Conservation (phyloP, 2,888 invertebrate genomes). For the Phyllotreta striolata region DNA sequence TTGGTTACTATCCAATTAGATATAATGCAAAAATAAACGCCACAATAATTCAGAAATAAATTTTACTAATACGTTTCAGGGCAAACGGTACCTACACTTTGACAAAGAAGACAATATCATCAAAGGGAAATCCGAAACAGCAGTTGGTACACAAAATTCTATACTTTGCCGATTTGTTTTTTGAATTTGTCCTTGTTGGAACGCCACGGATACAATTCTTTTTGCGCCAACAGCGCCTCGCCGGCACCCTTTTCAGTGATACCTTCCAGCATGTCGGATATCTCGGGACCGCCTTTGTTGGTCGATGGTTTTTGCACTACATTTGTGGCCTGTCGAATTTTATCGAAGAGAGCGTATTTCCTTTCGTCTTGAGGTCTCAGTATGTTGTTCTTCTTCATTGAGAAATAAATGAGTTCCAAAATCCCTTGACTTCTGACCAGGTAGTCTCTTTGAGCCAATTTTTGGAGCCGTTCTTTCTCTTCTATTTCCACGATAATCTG, state of each 20-base stretch:
- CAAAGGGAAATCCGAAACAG: constrained; percentile 20
- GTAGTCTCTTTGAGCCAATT: constrained; percentile 73
- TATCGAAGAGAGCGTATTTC: constrained; percentile 70
- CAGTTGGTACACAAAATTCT: constrained; percentile 6
- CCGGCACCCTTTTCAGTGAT: constrained; percentile 46
- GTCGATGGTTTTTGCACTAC: constrained; percentile 42
- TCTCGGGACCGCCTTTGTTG: constrained; percentile 50
- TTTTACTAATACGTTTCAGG: no score
- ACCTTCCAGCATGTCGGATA: constrained; percentile 57
- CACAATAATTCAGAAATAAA: no score
- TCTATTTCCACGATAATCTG: constrained; percentile 74
- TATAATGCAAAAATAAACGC: no score
- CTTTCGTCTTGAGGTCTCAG: constrained; percentile 71
- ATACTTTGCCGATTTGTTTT: constrained; percentile 31
- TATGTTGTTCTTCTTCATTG: constrained; percentile 74
- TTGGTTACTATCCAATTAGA: no score
- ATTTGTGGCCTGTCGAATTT: constrained; percentile 51
- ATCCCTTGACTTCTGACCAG: constrained; percentile 75
- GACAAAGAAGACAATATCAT: no score
- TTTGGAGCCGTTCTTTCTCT: constrained; percentile 73
- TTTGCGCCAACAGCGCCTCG: constrained; percentile 29
- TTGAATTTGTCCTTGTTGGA: constrained; percentile 28
- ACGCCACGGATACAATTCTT: constrained; percentile 40
- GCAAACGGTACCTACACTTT: no score
- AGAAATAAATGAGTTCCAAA: constrained; percentile 72